Evolutionary conservation across 1,140 invertebrate species (phyloP).

Genomic region (honey bee (Apis mellifera)): Amel_HAv3.1 CM009936.2:9573001-9573500

Average conservation of each 20-base stretch:
- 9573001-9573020: not conserved
- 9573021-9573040: not conserved
- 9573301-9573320: constrained; percentile 1
- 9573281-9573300: not conserved
- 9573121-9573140: too few species aligned
- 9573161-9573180: too few species aligned
- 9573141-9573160: too few species aligned
- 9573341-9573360: not conserved
- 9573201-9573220: too few species aligned
- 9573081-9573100: too few species aligned
- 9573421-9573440: constrained; percentile 8
- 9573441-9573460: constrained; percentile 43
- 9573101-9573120: too few species aligned
- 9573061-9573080: too few species aligned
- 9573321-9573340: constrained; percentile 29
- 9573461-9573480: constrained; percentile 27
- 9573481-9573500: constrained; percentile 23
- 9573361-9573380: not conserved
- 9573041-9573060: not conserved
- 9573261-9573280: not conserved
- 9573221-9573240: too few species aligned
- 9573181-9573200: too few species aligned
- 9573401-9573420: constrained; percentile 28
- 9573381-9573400: constrained; percentile 32
- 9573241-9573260: not conserved